Evolutionary conservation across 2,888 invertebrate species (phyloP).

Genomic region (Ischnus inquisitorius): DNA sequence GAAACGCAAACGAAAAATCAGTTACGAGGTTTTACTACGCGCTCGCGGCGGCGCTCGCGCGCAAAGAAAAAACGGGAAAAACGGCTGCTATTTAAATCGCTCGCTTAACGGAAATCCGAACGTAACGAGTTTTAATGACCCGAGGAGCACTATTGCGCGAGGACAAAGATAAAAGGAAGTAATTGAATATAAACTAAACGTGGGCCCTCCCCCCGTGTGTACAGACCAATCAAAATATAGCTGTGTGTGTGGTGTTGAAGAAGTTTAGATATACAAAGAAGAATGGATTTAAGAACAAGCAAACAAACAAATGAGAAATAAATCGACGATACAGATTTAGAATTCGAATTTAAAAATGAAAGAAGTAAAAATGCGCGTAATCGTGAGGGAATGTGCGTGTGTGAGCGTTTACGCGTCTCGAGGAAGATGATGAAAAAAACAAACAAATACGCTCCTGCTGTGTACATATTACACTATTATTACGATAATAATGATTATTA

Average conservation of each 20-base stretch:
- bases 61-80: conserved; percentile 10
- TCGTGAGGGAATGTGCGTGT: conserved; percentile 32
- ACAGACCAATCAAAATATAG: conserved; percentile 82
- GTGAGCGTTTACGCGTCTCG: conserved; percentile 74
- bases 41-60: conserved; percentile 49
- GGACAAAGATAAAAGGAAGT: conserved; percentile 14
- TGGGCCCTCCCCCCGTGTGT: conserved; percentile 77
- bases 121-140: conserved; percentile 2
- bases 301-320: conserved; percentile 43
- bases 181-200: conserved; percentile 54
- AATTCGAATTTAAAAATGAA: conserved; percentile 17
- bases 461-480: conserved; percentile 84
- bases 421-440: conserved; percentile 70
- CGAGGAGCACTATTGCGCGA: conserved; percentile 17
- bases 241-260: conserved; percentile 68
- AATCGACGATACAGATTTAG: conserved; percentile 46
- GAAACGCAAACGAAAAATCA: conserved; percentile 14
- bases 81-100: conserved; percentile 39
- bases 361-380: conserved; percentile 47
- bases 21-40: conserved; percentile 39
- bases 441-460: conserved; percentile 70
- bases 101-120: background rate
- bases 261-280: conserved; percentile 16
- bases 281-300: background rate
- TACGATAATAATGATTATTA: conserved; percentile 78